Evolutionary conservation across 1,140 invertebrate genomes (phyloP), one percentile per base, ranked within the genome.

Genomic region (Musca vetustissima): DNA sequence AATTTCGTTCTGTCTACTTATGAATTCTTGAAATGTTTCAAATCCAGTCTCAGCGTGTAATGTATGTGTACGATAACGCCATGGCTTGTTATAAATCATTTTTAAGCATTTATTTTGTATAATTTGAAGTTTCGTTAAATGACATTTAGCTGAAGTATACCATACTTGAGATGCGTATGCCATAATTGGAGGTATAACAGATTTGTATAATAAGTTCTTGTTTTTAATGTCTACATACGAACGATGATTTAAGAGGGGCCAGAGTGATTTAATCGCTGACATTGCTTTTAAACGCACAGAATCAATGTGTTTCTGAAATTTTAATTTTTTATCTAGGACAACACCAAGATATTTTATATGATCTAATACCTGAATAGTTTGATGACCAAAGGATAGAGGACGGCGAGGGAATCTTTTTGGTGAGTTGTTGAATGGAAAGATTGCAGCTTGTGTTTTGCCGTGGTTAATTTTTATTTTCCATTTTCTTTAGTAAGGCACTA

Each of bases 241-340:
- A 43, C 64, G 17, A 49, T 49, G 15, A 49, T 49, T 21, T 52
- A 49, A 6, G 4, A 66, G n/a, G 11, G 64, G 24, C 14, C 36
- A 66, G 14, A 64, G 28, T 4, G 28, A 24, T 14, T 7, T 64
- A 9, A 25, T 19, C 17, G n/a, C 22, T 66, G 47, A 32, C 11
- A n/a, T 49, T 25, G 48, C n/a, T 25, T 52, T 66, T 49, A 11
- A 17, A 17, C 64, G 49, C n/a, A 25, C 22, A 48, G 14, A 17
- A 17, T n/a, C 15, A 66, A 28, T 49, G 48, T 66, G 64, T 15
- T 17, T 17, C 7, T n/a, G 17, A 22, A 66, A 49, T 22, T 7
- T 49, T 8, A 66, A 43, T 66, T 66, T 66, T 66, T 66, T 50
- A 17, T 66, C 64, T 15, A 66, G 21, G n/a, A 17, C 17, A 49